phyloP scores from a whole-genome alignment of 2,888 invertebrate species.

The Willowsia nigromaculata region DNA sequence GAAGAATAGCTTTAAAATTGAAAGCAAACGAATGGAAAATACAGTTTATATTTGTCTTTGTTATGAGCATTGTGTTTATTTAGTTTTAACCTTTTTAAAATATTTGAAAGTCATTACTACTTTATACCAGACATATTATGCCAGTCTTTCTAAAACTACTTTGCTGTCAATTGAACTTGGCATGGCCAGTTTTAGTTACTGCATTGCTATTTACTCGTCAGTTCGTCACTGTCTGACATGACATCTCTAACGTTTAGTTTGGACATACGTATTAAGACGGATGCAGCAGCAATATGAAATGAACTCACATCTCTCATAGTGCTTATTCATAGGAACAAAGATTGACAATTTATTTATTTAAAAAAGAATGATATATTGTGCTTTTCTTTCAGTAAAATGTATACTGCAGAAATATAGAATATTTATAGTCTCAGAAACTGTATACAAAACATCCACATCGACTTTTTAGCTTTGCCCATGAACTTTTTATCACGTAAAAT shows the following conservation, averaged over 20 bases:
- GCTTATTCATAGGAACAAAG: background rate
- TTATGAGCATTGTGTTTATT: background rate
- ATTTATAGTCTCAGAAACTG: background rate
- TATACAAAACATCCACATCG: too few species aligned
- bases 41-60: background rate
- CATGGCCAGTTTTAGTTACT: too few species aligned
- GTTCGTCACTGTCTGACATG: too few species aligned
- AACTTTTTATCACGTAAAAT: background rate
- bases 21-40: background rate
- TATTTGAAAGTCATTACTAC: background rate
- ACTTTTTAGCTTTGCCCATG: background rate
- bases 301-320: too few species aligned
- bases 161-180: background rate
- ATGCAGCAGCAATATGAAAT: too few species aligned
- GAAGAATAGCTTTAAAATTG: background rate
- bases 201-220: too few species aligned
- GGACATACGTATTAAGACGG: too few species aligned
- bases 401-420: too few species aligned
- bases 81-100: background rate
- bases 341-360: slow-evolving; percentile 33
- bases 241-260: too few species aligned
- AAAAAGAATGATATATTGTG: too few species aligned
- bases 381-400: too few species aligned
- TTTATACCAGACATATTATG: background rate
- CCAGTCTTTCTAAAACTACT: background rate